phyloP scores from a whole-genome alignment of 2,113 vertebrate genomes.

The Podarcis muralis region DNA sequence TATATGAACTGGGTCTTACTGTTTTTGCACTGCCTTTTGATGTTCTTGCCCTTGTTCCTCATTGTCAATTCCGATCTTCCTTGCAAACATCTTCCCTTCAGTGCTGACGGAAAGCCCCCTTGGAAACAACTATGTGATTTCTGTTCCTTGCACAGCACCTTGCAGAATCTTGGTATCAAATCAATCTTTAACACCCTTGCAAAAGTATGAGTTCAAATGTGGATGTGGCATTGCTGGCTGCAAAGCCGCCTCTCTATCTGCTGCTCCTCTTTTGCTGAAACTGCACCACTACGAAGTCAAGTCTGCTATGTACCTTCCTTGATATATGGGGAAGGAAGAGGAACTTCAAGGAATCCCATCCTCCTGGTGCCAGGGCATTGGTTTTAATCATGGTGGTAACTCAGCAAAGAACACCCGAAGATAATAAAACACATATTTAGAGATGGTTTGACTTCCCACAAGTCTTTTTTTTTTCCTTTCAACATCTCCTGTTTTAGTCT shows the following conservation, averaged over 20 bases:
- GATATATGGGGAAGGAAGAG: neutral
- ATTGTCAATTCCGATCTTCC: neutral
- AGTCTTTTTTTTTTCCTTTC: neutral
- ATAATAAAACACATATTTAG: constrained; percentile 40
- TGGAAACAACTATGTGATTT: neutral
- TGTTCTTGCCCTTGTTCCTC: neutral
- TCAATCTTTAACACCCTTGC: neutral
- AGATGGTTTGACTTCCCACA: constrained; percentile 37
- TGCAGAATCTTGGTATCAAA: neutral
- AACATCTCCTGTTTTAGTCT: constrained; percentile 37
- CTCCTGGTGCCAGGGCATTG: neutral
- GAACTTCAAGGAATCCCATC: neutral
- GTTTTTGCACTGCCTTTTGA: neutral
- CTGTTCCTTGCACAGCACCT: neutral
- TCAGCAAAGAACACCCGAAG: constrained; percentile 28
- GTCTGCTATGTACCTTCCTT: neutral
- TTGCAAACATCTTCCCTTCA: neutral
- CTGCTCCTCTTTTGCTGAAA: neutral
- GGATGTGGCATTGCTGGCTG: neutral
- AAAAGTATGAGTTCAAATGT: neutral
- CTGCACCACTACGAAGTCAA: neutral
- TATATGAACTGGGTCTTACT: neutral
- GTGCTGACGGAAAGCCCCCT: neutral
- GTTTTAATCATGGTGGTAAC: constrained; percentile 29
- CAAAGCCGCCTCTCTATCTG: neutral